These are phyloP conservation scores for Pelochelys cantorii DNA, from an alignment of 2,797 vertebrate genomes.

Conservation along the genomic window DNA sequence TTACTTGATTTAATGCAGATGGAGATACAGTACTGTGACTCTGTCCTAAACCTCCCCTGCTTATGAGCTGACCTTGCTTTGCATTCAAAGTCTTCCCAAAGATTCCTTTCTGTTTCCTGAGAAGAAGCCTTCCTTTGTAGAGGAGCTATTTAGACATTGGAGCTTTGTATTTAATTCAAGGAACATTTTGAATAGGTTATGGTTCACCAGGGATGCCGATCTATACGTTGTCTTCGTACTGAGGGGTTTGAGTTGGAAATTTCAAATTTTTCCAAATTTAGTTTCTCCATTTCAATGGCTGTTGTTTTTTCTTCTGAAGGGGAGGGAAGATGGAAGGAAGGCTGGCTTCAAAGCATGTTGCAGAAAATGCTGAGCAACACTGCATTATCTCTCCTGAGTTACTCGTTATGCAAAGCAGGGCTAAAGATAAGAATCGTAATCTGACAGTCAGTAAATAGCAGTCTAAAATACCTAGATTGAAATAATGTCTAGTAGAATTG, in stretches of 20 bases:
- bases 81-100: background rate
- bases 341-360: background rate
- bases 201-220: background rate
- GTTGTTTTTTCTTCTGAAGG: background rate
- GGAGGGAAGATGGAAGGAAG: background rate
- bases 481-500: slow-evolving; percentile 8
- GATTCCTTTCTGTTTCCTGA: background rate
- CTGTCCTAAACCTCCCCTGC: background rate
- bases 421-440: slow-evolving; percentile 8
- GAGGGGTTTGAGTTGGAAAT: background rate
- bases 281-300: background rate
- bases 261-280: background rate
- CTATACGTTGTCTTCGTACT: background rate
- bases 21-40: background rate
- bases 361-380: background rate
- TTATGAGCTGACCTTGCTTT: background rate
- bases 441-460: background rate
- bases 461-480: background rate
- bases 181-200: background rate
- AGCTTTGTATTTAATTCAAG: background rate
- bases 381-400: background rate
- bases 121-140: background rate
- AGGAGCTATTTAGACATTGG: background rate
- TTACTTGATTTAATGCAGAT: background rate
- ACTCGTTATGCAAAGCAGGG: background rate